A percentile compares a stretch with the other conserved stretches of the same genome.
phyloP scores from a whole-genome alignment of 2,888 invertebrate species.

The Ypsolopha scabrella region DNA sequence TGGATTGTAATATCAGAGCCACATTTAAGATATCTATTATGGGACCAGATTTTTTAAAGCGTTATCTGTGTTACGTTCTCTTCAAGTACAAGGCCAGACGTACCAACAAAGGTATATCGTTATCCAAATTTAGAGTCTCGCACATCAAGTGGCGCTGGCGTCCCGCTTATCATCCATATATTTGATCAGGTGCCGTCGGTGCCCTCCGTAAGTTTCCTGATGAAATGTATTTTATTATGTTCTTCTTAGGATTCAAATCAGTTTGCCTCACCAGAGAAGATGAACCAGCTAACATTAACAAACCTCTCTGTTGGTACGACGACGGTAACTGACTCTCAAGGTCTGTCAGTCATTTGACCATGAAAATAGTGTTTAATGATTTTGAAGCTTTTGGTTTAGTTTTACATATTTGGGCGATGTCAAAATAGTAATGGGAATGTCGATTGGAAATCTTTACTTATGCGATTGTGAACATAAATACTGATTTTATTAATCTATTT shows the following conservation, averaged over 20 bases:
- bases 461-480: too few relatives aligned
- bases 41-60: conserved; percentile 4
- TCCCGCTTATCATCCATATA: conserved; percentile 57
- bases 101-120: conserved; percentile 39
- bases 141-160: conserved; percentile 57
- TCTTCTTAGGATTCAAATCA: background rate
- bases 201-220: background rate
- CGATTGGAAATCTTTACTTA: too few relatives aligned
- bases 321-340: conserved; percentile 29
- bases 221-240: background rate
- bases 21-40: conserved; percentile 1
- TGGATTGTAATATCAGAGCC: too few relatives aligned
- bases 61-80: conserved; percentile 10
- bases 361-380: too few relatives aligned
- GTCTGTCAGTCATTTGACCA: conserved; percentile 40
- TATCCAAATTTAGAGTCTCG: conserved; percentile 41
- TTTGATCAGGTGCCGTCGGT: conserved; percentile 61
- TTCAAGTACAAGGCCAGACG: conserved; percentile 27
- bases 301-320: background rate
- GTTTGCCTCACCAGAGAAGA: background rate
- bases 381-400: too few relatives aligned
- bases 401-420: too few relatives aligned
- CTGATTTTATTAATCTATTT: too few relatives aligned
- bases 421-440: too few relatives aligned
- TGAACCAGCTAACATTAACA: background rate